Percentiles rank a stretch among this genome's conserved stretches.
phyloP scores from a whole-genome alignment of 92 coral and sea anemone species.

The Phenganax stokvisi region DNA sequence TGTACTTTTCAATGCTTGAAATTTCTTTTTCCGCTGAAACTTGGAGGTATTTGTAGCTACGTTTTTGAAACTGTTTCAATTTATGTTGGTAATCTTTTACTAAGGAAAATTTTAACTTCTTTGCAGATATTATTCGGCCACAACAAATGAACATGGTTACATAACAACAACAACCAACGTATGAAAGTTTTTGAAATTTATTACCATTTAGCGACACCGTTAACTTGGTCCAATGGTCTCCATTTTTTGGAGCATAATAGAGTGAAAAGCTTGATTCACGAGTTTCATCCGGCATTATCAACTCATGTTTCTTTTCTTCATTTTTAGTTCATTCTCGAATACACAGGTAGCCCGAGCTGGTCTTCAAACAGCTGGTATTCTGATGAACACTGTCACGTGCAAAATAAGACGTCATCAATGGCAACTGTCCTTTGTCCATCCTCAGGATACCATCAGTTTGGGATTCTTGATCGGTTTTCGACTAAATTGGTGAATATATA shows the following conservation, averaged over 20 bases:
- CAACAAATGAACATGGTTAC: slow-evolving; percentile 10
- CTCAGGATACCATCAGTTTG: slow-evolving; percentile 28
- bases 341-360: slow-evolving; percentile 26
- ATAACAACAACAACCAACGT: slow-evolving; percentile 33
- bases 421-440: not conserved
- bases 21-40: not conserved
- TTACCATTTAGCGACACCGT: no score
- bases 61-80: not conserved
- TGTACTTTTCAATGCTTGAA: not conserved
- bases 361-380: slow-evolving; percentile 6
- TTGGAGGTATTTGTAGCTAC: not conserved
- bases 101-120: not conserved
- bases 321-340: slow-evolving; percentile 22
- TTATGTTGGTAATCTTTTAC: not conserved
- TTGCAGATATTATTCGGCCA: slow-evolving; percentile 26
- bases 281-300: not conserved
- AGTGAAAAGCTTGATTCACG: not conserved
- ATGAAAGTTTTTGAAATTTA: no score
- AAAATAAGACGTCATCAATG: not conserved
- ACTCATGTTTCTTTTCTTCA: not conserved
- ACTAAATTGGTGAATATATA: slow-evolving; percentile 6
- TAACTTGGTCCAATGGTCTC: no score
- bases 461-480: slow-evolving; percentile 3
- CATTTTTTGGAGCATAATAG: no score
- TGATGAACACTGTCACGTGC: slow-evolving; percentile 20